Conservation (phyloP, 2,888 invertebrate genomes). For the Cyclophora albipunctata region DNA sequence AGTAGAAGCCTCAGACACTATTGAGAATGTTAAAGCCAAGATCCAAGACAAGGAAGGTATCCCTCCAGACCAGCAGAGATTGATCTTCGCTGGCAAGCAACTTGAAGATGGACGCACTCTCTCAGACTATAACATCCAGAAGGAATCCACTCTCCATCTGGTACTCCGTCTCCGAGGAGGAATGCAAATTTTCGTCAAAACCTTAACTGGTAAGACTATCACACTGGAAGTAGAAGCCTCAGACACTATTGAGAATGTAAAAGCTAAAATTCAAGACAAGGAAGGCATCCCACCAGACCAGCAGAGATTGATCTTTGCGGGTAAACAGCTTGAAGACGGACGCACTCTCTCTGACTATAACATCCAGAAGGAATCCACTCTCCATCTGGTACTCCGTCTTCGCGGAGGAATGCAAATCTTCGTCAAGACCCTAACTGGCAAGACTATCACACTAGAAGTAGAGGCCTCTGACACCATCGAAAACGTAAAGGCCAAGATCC, state of each 20-base stretch:
- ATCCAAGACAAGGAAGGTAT: constrained; percentile 58
- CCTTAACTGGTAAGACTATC: constrained; percentile 56
- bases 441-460: constrained; percentile 50
- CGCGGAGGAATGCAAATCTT: constrained; percentile 56
- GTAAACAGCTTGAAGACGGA: constrained; percentile 56
- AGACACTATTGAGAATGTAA: constrained; percentile 57
- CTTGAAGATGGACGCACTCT: constrained; percentile 52
- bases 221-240: constrained; percentile 53
- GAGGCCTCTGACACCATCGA: constrained; percentile 49
- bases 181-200: constrained; percentile 60
- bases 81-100: constrained; percentile 55
- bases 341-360: constrained; percentile 57
- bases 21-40: constrained; percentile 56
- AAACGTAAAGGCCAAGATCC: constrained; percentile 54
- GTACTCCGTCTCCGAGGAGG: constrained; percentile 51
- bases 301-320: constrained; percentile 54
- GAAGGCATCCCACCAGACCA: constrained; percentile 61
- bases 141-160: constrained; percentile 50
- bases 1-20: constrained; percentile 51
- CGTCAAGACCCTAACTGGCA: constrained; percentile 49
- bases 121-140: constrained; percentile 56
- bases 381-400: constrained; percentile 51
- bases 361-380: constrained; percentile 56
- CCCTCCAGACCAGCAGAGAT: constrained; percentile 52
- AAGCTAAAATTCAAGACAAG: constrained; percentile 58